phyloP scores from a whole-genome alignment of 2,888 invertebrate species.

The Cataglyphis albicans region DNA sequence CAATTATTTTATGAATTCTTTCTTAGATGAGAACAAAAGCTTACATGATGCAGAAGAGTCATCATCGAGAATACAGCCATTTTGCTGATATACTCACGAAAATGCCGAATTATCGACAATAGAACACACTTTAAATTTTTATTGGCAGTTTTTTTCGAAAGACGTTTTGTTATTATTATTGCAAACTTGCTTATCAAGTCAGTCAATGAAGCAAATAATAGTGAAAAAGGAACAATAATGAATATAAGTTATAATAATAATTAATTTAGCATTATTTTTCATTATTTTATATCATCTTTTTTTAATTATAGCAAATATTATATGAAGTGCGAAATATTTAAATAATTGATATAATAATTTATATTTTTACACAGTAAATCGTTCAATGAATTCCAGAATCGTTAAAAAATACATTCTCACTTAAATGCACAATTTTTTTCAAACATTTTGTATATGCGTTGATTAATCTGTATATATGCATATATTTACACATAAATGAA shows the following conservation, averaged over 20 bases:
- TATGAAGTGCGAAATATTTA: background rate
- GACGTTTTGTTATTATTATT: conserved; percentile 48
- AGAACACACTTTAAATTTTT: conserved; percentile 44
- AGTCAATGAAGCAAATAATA: background rate
- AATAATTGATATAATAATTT: conserved; percentile 18
- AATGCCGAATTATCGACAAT: conserved; percentile 68
- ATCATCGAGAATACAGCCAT: conserved; percentile 78
- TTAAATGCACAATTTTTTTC: conserved; percentile 8
- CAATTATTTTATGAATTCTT: conserved; percentile 51
- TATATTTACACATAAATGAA: background rate
- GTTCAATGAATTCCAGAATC: background rate
- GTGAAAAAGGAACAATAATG: background rate
- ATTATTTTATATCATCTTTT: conserved; percentile 24
- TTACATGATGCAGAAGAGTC: conserved; percentile 81
- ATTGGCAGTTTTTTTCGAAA: conserved; percentile 52
- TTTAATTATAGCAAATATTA: background rate
- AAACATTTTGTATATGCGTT: background rate
- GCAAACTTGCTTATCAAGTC: conserved; percentile 41
- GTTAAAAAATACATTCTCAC: background rate
- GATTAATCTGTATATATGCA: background rate
- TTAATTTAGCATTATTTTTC: background rate
- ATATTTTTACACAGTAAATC: conserved; percentile 17
- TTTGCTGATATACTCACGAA: conserved; percentile 80
- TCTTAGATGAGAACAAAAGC: conserved; percentile 81
- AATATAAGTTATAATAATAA: background rate